These are phyloP conservation scores for Ectobius pallidus DNA, from an alignment of 2,888 invertebrate species.

Conservation along the genomic window DNA sequence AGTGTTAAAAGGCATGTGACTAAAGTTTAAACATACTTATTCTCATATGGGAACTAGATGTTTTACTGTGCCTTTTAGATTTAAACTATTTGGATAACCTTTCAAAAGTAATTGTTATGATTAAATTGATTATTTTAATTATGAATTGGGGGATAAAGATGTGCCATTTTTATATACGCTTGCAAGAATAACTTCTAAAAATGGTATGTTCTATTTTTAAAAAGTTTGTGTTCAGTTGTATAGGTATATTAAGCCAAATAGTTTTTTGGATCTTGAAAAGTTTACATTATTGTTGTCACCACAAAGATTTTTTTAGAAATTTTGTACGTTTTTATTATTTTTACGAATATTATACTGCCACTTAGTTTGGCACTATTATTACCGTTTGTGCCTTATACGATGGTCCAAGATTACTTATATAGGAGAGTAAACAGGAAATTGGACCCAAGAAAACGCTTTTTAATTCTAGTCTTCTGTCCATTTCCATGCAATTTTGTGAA, in stretches of 20 bases:
- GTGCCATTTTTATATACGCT: not conserved
- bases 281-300: too few relatives aligned
- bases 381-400: not conserved
- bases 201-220: too few relatives aligned
- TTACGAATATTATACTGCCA: not conserved
- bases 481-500: not conserved
- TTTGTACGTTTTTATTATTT: conserved; percentile 1
- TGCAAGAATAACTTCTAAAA: too few relatives aligned
- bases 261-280: too few relatives aligned
- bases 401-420: not conserved
- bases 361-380: not conserved
- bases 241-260: not conserved
- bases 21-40: too few relatives aligned
- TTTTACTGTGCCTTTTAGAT: too few relatives aligned
- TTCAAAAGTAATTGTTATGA: too few relatives aligned
- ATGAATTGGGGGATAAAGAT: too few relatives aligned
- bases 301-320: conserved; percentile 2
- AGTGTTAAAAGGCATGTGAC: not conserved
- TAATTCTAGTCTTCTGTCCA: conserved; percentile 25
- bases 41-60: too few relatives aligned
- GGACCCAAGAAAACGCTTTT: not conserved
- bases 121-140: too few relatives aligned
- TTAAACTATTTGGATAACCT: too few relatives aligned
- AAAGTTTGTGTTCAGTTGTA: not conserved
- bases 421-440: not conserved